phyloP scores from a whole-genome alignment of 2,888 invertebrate species.

The Folsomia candida region DNA sequence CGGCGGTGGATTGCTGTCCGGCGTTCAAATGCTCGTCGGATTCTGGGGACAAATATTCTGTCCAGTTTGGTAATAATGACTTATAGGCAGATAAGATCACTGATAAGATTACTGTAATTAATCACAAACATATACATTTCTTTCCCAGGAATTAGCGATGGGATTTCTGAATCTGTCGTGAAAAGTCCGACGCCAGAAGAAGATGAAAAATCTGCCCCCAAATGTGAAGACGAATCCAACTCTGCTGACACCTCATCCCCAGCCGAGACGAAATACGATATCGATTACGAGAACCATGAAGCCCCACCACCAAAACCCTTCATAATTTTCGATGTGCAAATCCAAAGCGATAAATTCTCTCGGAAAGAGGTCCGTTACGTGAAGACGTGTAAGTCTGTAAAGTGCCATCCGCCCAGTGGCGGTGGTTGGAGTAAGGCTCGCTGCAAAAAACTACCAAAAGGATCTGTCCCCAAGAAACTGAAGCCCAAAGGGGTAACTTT shows the following conservation, averaged over 20 bases:
- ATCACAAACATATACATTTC: neutral
- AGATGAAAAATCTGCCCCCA: neutral
- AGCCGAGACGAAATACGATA: neutral
- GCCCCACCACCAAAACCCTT: neutral
- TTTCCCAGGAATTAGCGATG: slow-evolving; percentile 9
- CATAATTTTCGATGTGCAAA: slow-evolving; percentile 2
- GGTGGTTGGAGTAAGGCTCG: neutral
- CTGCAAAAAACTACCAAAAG: neutral
- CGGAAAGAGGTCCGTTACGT: neutral
- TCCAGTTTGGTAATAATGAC: slow-evolving; percentile 8
- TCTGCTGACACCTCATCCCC: neutral
- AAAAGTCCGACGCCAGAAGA: neutral
- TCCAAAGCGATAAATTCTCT: neutral
- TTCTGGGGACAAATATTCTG: neutral
- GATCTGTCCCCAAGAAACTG: neutral
- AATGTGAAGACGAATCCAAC: neutral
- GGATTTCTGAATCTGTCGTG: slow-evolving; percentile 4
- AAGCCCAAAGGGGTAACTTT: slow-evolving; percentile 6
- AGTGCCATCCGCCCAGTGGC: neutral
- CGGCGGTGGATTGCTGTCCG: slow-evolving; percentile 6
- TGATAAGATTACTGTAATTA: neutral
- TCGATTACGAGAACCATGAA: neutral
- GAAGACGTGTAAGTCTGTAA: neutral
- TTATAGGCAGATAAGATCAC: neutral
- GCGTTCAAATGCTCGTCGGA: slow-evolving; percentile 3